These are phyloP conservation scores for Rhysida immarginata DNA, from an alignment of 1,140 invertebrate genomes.

Conservation along the genomic window DNA sequence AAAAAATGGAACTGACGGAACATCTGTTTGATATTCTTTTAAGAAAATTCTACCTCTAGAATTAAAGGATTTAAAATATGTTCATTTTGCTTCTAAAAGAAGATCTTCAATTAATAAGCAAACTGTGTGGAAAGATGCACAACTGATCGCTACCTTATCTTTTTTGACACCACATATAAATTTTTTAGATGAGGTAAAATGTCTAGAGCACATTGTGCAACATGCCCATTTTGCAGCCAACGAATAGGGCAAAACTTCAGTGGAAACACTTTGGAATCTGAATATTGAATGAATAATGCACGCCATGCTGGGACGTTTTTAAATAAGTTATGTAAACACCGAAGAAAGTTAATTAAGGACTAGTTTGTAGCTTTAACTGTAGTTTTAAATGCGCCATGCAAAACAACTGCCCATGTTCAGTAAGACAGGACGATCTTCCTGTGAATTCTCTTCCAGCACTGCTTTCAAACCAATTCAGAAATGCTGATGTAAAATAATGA, in stretches of 20 bases:
- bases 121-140: not conserved
- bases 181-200: conserved; percentile 2
- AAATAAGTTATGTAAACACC: conserved; percentile 11
- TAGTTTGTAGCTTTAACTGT: conserved; percentile 2
- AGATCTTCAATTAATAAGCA: not conserved
- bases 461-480: too few species aligned
- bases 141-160: not conserved
- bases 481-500: too few species aligned
- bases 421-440: too few species aligned
- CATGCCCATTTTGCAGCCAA: conserved; percentile 8
- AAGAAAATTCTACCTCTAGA: not conserved
- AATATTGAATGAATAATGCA: conserved; percentile 2
- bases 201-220: conserved; percentile 7
- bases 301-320: conserved; percentile 12
- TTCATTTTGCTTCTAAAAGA: not conserved
- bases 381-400: conserved; percentile 10
- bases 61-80: conserved; percentile 6
- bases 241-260: conserved; percentile 9
- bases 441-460: too few species aligned
- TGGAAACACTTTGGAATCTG: conserved; percentile 1
- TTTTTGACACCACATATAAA: too few species aligned
- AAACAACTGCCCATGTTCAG: too few species aligned
- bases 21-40: conserved; percentile 3
- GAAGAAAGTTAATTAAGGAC: conserved; percentile 5
- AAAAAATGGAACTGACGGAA: conserved; percentile 1